Base-by-base conservation (phyloP, 2,797 vertebrate genomes). In the Monodelphis domestica region DNA sequence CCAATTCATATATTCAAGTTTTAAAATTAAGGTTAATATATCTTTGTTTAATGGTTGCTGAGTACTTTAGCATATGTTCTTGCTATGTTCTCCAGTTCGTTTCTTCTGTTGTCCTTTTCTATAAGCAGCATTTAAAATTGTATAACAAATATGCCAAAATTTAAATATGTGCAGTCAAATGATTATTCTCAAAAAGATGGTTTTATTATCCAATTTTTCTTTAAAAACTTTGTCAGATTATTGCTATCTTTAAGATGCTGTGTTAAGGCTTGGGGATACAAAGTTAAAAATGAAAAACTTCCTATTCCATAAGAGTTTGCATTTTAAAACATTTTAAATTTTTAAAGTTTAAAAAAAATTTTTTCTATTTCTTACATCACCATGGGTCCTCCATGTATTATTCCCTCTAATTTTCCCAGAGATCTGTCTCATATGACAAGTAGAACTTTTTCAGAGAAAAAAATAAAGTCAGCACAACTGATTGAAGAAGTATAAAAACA, bases 61-160 rank as follows among this genome's bases (percentile, higher is more conserved):
- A 53, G 9, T 2, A 84, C 24, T 45, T 50, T 50, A 26, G 9
- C 38, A 84, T 45, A 84, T 24, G 5, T 84, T 50, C 38, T 84
- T 84, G 21, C 70, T 15, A 45, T 50, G 38, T 24, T 84, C 7
- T 38, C 9, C 89, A 4, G 53, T 94, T 30, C 78, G 51, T 84
- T 9, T 26, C 38, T 84, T 45, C 38, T 28, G 0, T 84, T 50
- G 38, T 70, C 70, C 45, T 91, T 95, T 89, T 89, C 12, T 50
- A 93, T 91, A 96, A 92, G 51, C 91, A 29, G 11, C 84, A 87
- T 91, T 93, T 94, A 93, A 95, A 59, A 93, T 95, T 84, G 10
- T 70, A 17, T 70, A 15, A 70, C 59, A 63, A 33, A 33, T 63
- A 70, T 84, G 70, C 38, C 38, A 45, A 84, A n/a, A 2, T 70